Evolutionary conservation across 2,113 vertebrate species (phyloP), one percentile per base, ranked within the genome.

Genomic region (Coturnix japonica): DNA sequence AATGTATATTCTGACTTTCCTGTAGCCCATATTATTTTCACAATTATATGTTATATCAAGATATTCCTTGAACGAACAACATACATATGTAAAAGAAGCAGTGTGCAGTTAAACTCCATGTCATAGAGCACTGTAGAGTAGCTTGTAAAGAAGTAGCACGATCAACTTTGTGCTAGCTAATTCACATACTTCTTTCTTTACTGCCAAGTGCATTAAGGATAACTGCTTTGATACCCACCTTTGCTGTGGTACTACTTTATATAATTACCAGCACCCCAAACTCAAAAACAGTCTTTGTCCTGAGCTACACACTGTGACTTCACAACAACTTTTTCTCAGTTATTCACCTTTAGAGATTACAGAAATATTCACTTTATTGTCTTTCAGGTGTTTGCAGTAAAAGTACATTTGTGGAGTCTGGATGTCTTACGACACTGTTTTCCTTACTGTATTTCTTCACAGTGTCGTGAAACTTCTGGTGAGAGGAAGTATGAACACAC

Each of bases 31-130:
- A 6, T n/a, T 28, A 18, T 37, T 82, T 81, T 60, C 59, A 6
- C 31, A 14, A 19, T 35, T 16, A 23, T 56, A 46, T 59, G 8
- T 22, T 37, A 1, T 23, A 64, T 23, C 19, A 71, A 66, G 25
- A 3, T 7, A 15, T 28, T 41, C 17, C 33, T 66, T 57, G 54
- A 46, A 49, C 28, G 33, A 80, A 59, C 0, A 0, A 63, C 10
- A 6, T 22, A 56, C 3, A 2, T 23, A 18, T 19, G 15, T 37
- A 56, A 91, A 70, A 28, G 85, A 25, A 28, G 4, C 31, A 73
- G 15, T 10, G 10, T 1, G 2, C 30, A 25, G 6, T 41, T 77
- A 63, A 51, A 30, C 20, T 39, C 16, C 60, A 8, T 39, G 7
- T 5, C 25, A 39, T 26, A 28, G 25, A 37, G 23, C 39, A 63